Base-by-base conservation (phyloP, 2,113 vertebrate genomes). In the Pollimyrus isidori region DNA sequence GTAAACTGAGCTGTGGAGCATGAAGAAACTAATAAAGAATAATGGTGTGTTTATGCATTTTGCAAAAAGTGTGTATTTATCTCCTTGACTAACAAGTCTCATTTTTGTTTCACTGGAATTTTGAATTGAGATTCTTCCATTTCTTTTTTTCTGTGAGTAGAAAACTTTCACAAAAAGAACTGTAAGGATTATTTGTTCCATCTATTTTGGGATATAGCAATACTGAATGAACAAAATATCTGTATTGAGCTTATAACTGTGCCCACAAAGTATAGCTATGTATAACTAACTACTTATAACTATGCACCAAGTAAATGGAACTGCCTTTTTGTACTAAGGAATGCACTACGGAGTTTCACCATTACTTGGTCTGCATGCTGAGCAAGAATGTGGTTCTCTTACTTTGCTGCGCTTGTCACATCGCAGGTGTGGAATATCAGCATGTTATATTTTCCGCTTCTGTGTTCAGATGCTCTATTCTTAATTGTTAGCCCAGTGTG, bases 1-100 rank as follows among this genome's bases (percentile, higher is more conserved):
- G 97, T 98, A 98, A 96, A 97, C 93, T 90, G 58, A 90, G 92
- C 93, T 90, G 93, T 9, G 87, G 88, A 89, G 95, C 94, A 94
- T 97, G 95, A 94, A 93, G 93, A 91, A 23, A 62, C 91, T 94
- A 94, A 94, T 93, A 93, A 7, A 42, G 87, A 89, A 48, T 91
- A 90, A 88, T 42, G 91, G 92, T 93, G 94, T 95, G 93, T 93
- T 90, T 93, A 90, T 17, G 39, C 50, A 62, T 84, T 84, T 62
- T 85, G 48, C 42, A 21, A 87, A 87, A 26, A 62, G 87, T 73
- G 39, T 65, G 23, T 1, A 26, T 45, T 48, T 58, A 13, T 76
- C 15, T 45, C 7, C 49, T 23, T 3, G 0, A 89, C 50, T 88
- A 91, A 91, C 56, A 56, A 7, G 49, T 48, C 42, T 39, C 62